Base-by-base conservation (phyloP, 1,140 invertebrate species). In the Penaeus chinensis region DNA sequence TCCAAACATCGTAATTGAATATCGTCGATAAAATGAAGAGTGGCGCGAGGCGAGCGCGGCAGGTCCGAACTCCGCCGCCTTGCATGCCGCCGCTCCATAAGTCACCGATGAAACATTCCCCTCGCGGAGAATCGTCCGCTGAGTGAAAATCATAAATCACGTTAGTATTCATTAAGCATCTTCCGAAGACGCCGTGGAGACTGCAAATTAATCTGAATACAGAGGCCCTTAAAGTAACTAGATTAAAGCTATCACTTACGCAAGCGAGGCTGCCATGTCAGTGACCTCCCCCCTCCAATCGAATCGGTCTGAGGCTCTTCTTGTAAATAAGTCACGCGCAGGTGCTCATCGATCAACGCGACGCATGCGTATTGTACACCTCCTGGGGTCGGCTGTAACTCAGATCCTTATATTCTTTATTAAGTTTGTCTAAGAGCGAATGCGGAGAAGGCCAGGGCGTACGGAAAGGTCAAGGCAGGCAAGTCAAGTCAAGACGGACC, bases 141-240 rank as follows among this genome's bases (percentile, higher is more conserved):
- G 47, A 60, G 74, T 63, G 82, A 74, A 78, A 42, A 37, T 65
- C 84, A 63, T 85, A 47, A 60, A 85, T 85, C 84, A 79, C 22
- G 22, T 63, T 24, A 24, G 27, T 85, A 80, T 85, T 85, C 84
- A 80, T 85, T 85, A 85, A 27, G 76, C 77, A 63, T 78, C 62
- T 85, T 20, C 60, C 47, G 37, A 74, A 60, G 65, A 74, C 42
- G 65, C 54, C 66, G 11, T 18, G 61, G 60, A 54, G 42, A 84
- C 69, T 71, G 65, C 69, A 74, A 60, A 74, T 69, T 84, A 74
- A 84, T 76, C 63, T 24, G 65, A 74, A 74, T 84, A 54, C 47
- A 84, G 66, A 65, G 24, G 66, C 63, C 42, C 27, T 60, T 60
- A 74, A 60, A 60, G 16, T 74, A 74, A 74, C 71, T 74, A 74